These are phyloP conservation scores for Drosophila kikkawai DNA, from an alignment of 1,140 invertebrate genomes.

Conservation along the genomic window DNA sequence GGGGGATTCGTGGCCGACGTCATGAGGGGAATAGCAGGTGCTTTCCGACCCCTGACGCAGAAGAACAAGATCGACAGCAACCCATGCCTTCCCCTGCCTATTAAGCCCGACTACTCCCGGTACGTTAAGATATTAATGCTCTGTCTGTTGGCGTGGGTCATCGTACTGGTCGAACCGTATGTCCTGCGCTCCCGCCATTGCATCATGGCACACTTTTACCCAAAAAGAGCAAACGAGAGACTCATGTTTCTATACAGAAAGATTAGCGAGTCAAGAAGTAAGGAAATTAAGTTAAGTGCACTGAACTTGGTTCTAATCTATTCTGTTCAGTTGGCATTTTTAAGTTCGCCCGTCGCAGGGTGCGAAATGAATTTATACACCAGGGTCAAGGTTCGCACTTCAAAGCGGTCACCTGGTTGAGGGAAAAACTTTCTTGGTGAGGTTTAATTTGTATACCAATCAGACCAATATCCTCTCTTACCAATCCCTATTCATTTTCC, in stretches of 20 bases:
- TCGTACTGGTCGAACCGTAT: conserved; percentile 92
- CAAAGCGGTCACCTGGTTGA: conserved; percentile 85
- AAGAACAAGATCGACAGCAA: conserved; percentile 87
- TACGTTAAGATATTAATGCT: conserved; percentile 89
- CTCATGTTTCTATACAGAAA: conserved; percentile 93
- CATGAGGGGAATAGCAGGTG: conserved; percentile 87
- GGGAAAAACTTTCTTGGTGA: conserved; percentile 65
- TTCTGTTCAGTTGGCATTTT: conserved; percentile 86
- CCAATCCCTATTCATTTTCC: not conserved
- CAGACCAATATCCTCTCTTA: too few species aligned
- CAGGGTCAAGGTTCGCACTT: conserved; percentile 79
- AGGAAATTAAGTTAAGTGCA: not conserved
- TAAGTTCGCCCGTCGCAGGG: conserved; percentile 89
- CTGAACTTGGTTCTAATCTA: not conserved
- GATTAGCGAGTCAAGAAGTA: conserved; percentile 89
- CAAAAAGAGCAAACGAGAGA: conserved; percentile 89
- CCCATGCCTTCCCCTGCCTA: conserved; percentile 89
- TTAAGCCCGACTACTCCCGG: conserved; percentile 87
- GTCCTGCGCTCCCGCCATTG: conserved; percentile 91
- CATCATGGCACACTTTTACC: conserved; percentile 91
- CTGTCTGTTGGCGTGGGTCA: conserved; percentile 88
- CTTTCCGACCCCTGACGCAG: conserved; percentile 87
- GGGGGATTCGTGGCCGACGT: conserved; percentile 88
- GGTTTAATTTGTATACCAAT: not conserved
- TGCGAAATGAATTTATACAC: conserved; percentile 87